Evolutionary conservation across 2,797 vertebrate species (phyloP), one percentile per base, ranked within the genome.

Genomic region (Mus minutoides): DNA sequence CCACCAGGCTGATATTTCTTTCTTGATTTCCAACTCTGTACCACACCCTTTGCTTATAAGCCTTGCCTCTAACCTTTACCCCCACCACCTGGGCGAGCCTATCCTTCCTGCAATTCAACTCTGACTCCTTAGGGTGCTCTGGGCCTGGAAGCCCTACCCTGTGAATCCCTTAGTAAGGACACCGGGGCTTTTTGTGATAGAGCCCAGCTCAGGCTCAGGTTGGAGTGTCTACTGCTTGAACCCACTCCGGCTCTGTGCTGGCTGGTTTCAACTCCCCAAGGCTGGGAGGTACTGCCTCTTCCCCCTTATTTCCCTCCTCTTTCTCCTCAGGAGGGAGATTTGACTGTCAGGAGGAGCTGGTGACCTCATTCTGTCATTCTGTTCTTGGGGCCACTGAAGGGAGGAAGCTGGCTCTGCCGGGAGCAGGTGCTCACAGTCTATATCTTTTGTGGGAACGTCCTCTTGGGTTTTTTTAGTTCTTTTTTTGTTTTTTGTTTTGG

Each of bases 321-420:
- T 88, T 84, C 52, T 77, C 92, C 90, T 79, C 67, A 21, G 93
- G 91, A 96, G 46, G 37, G 52, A 77, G 67, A 76, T 10, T 10
- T 37, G 88, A n/a, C 69, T 79, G 75, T 92, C 90, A 43, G 92
- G 46, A 75, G 90, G 31, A 90, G 73, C 34, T 52, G 9, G 34
- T 0, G 7, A 83, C 91, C 90, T 96, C 75, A 82, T 96, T 95
- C 93, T 96, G 94, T 94, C 93, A 93, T 62, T 71, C 34, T 90
- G 67, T 75, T 85, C 82, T 89, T 24, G 64, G 87, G 79, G 58
- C 79, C 75, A 91, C 87, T 4, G 62, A 76, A 76, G 60, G 78
- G 46, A 56, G 24, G 37, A 60, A 78, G 79, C 9, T 2, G 40
- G 21, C 77, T 91, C 90, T 71, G 79, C 22, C 6, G 16, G 82